Conservation (phyloP, 2,888 invertebrate genomes). For the Dryocosmus kuriphilus region DNA sequence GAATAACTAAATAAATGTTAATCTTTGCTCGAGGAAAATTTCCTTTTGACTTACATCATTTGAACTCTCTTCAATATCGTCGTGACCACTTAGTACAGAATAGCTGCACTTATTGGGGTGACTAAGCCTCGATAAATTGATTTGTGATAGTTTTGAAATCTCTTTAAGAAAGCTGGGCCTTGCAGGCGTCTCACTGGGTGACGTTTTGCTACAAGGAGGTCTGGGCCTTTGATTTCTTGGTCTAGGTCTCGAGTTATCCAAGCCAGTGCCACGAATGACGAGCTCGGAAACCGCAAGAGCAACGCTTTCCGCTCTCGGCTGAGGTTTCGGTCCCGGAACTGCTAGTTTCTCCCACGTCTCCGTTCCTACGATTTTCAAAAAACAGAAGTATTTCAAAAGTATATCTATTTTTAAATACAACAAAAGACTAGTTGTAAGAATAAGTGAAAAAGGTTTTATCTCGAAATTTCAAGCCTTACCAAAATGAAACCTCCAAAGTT, state of each 20-base stretch:
- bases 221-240: constrained; percentile 69
- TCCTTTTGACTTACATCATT: constrained; percentile 65
- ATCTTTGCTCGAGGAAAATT: not conserved
- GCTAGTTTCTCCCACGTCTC: constrained; percentile 88
- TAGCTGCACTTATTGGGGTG: constrained; percentile 84
- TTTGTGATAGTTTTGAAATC: constrained; percentile 85
- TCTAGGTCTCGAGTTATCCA: constrained; percentile 67
- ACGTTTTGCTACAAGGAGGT: constrained; percentile 74
- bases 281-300: constrained; percentile 83
- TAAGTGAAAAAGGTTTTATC: not conserved
- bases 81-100: constrained; percentile 82
- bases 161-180: constrained; percentile 81
- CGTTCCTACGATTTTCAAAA: constrained; percentile 78
- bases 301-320: constrained; percentile 84
- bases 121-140: constrained; percentile 83
- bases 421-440: not conserved
- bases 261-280: constrained; percentile 75
- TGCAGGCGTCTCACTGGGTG: constrained; percentile 76
- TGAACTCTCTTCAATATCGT: constrained; percentile 84
- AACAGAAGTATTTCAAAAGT: not conserved
- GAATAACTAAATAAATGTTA: too few species aligned
- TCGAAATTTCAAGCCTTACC: constrained; percentile 79
- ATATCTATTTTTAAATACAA: not conserved
- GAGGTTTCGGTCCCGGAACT: constrained; percentile 82
- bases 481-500: constrained; percentile 91